Evolutionary conservation across 1,140 invertebrate species (phyloP).

Genomic region (Euwallacea fornicatus): DNA sequence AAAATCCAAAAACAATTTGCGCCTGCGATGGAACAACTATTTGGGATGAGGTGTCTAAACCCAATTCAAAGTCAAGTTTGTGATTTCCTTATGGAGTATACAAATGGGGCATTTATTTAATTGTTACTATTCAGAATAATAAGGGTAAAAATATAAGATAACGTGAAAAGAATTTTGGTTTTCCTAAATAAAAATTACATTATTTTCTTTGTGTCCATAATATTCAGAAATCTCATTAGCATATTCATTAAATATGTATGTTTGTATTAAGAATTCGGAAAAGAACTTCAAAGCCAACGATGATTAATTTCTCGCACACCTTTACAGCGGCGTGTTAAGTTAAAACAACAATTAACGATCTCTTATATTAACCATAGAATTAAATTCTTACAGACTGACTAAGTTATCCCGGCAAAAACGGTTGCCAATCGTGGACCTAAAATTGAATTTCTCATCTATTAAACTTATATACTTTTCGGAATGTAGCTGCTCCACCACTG

Average conservation of each 20-base stretch:
- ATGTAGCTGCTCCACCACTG: constrained; percentile 17
- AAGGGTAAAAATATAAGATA: no score
- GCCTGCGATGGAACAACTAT: constrained; percentile 78
- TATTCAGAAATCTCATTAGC: constrained; percentile 21
- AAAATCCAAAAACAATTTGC: constrained; percentile 81
- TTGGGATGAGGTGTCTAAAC: constrained; percentile 67
- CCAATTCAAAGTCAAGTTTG: constrained; percentile 34
- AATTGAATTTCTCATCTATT: no score
- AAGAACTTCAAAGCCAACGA: constrained; percentile 9
- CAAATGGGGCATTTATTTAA: no score
- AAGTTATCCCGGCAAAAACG: no score
- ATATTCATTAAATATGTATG: constrained; percentile 34
- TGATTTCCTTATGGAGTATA: background rate
- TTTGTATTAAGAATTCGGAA: constrained; percentile 33
- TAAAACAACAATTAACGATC: background rate
- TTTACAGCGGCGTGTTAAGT: constrained; percentile 5
- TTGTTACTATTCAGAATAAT: no score
- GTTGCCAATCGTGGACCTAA: no score
- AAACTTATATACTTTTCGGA: no score
- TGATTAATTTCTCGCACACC: constrained; percentile 15
- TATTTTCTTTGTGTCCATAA: background rate
- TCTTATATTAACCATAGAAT: background rate
- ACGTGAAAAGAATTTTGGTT: no score
- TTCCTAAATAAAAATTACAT: background rate
- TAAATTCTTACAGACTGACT: no score